A percentile compares a stretch with the other conserved stretches of the same genome.
phyloP scores from a whole-genome alignment of 2,888 invertebrate species.

The Nasonovia ribisnigri region DNA sequence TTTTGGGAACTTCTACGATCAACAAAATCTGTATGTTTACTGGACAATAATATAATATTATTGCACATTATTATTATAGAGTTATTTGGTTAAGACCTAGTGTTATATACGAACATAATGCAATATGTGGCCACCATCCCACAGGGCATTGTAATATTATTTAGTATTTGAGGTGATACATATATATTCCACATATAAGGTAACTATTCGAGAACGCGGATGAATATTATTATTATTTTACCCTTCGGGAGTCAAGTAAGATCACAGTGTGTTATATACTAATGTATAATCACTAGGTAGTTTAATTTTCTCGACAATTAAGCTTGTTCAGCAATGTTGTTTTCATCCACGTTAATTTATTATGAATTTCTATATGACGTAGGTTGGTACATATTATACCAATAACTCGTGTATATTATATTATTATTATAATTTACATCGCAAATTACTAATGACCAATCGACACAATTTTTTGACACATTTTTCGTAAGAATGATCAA shows the following conservation, averaged over 20 bases:
- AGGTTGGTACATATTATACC: not conserved
- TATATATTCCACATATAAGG: not conserved
- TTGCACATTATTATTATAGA: conserved; percentile 10
- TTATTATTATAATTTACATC: not conserved
- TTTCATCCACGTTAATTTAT: not conserved
- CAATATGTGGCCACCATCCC: conserved; percentile 5
- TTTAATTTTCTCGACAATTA: conserved; percentile 47
- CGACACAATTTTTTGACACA: not conserved
- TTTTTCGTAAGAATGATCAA: not conserved
- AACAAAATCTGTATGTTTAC: not conserved
- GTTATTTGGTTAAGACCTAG: conserved; percentile 3
- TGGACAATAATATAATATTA: not conserved
- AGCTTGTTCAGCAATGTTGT: conserved; percentile 2
- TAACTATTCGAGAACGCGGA: not conserved
- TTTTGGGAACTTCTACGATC: not conserved
- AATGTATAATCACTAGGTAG: not conserved
- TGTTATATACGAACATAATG: not conserved
- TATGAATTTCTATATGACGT: not conserved
- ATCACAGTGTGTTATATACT: not conserved
- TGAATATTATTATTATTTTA: not conserved
- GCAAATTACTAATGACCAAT: not conserved
- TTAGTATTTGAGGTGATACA: not conserved
- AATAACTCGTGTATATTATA: not conserved
- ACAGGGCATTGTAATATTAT: not conserved
- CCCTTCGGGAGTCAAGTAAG: conserved; percentile 45